Base-by-base conservation (phyloP, 2,797 vertebrate species). In the Pseudochirops corinnae region DNA sequence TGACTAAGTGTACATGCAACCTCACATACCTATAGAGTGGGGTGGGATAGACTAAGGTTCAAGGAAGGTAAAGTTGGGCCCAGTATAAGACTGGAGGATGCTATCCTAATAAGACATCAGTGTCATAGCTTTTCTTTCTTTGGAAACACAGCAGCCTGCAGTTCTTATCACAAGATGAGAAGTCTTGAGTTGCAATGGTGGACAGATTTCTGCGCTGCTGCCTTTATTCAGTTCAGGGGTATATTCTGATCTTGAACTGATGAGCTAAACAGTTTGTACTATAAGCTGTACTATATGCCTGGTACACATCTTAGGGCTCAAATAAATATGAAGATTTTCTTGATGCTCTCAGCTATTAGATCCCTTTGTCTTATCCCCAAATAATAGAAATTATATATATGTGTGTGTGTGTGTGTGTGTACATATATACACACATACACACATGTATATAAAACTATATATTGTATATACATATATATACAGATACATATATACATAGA, bases 151-250 rank as follows among this genome's bases (percentile, higher is more conserved):
- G 7, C n/a, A 74, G 6, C n/a, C 1, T 39, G 67, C 16, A 39
- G 28, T n/a, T 39, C 67, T 39, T 74, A 74, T 16, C n/a, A 74
- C 39, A 39, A 39, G 67, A 21, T 9, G 6, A 16, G 18, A 74
- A 74, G 7, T 39, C n/a, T 74, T 74, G n/a, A 74, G 39, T 74
- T 21, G 5, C n/a, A 74, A 39, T 9, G 6, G 39, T 74, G 67
- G n/a, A 74, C 16, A 39, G 33, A 39, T 74, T 67, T 39, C 67
- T 74, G 16, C 18, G 1, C 87, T 90, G 26, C 46, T 52, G 31
- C 91, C 57, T 96, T 91, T 94, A 29, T 92, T 93, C 67, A 90
- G 14, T 21, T 95, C 39, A 58, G 10, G 21, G 52, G 58, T 60
- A 90, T 92, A 58, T 55, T 93, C 18, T 91, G 29, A 93, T 16